phyloP scores from a whole-genome alignment of 64 coral and sea anemone genomes.

The Stichodactyla helianthus region DNA sequence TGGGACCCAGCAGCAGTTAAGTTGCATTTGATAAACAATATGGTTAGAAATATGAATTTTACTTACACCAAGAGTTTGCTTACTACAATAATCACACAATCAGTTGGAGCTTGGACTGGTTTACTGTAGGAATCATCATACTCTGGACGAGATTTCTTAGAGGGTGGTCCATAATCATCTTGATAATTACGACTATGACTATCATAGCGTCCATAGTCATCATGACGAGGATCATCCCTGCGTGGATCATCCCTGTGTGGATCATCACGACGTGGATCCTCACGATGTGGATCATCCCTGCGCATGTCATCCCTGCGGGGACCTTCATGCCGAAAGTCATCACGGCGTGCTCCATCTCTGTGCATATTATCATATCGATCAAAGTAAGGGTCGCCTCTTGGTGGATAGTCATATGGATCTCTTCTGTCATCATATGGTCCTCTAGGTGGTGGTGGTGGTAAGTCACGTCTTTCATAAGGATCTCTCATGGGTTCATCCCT shows the following conservation, averaged over 20 bases:
- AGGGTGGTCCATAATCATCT: conserved; percentile 76
- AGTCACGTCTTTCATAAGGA: conserved; percentile 31
- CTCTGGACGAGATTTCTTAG: conserved; percentile 84
- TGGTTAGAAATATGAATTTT: background rate
- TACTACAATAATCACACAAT: conserved; percentile 93
- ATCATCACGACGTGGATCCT: background rate
- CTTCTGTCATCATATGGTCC: conserved; percentile 70
- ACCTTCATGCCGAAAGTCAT: conserved; percentile 12
- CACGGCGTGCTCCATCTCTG: background rate
- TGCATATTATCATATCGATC: conserved; percentile 15
- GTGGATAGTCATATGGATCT: conserved; percentile 65
- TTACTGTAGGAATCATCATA: conserved; percentile 72
- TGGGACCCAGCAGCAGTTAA: background rate
- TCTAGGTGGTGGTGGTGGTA: conserved; percentile 42
- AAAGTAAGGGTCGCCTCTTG: conserved; percentile 34
- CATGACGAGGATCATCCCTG: background rate
- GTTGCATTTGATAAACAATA: background rate
- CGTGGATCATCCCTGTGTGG: background rate
- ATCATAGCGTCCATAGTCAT: conserved; percentile 25
- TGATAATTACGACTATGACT: conserved; percentile 51
- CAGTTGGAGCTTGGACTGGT: conserved; percentile 85
- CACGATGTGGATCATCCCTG: background rate
- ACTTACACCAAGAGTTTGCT: conserved; percentile 81
- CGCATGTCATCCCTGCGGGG: background rate
- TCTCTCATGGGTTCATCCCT: conserved; percentile 54